Conservation (phyloP, 37 sponge, comb jelly and placozoan genomes). For the Halichondria panicea region DNA sequence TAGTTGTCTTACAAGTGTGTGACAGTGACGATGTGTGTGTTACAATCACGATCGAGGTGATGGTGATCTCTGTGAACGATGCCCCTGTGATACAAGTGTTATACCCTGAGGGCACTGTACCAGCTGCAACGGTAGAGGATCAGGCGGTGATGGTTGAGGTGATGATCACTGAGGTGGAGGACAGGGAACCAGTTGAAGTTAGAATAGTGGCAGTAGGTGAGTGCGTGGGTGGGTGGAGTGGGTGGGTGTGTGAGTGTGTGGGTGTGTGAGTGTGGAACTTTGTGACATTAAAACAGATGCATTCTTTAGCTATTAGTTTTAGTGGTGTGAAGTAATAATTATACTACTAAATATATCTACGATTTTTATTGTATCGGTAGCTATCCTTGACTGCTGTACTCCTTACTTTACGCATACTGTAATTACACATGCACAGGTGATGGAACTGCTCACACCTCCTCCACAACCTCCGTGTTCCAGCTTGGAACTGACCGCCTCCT, state of each 20-base stretch:
- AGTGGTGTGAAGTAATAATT: too few species aligned
- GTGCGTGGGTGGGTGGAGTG: too few species aligned
- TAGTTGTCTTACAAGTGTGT: constrained; percentile 52
- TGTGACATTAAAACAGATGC: too few species aligned
- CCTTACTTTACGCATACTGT: too few species aligned
- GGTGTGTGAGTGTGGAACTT: too few species aligned
- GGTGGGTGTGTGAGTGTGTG: too few species aligned
- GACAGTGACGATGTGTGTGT: constrained; percentile 57
- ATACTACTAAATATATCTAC: too few species aligned
- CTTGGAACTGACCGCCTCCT: constrained; percentile 15
- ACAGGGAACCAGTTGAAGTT: constrained; percentile 29
- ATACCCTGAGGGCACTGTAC: background rate
- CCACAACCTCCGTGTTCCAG: background rate
- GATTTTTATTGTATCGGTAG: too few species aligned
- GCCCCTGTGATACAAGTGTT: constrained; percentile 43
- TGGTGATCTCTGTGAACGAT: constrained; percentile 74
- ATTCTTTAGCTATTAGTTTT: too few species aligned
- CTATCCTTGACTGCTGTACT: too few species aligned
- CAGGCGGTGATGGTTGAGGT: constrained; percentile 42
- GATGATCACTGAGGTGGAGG: constrained; percentile 47
- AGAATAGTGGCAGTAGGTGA: constrained; percentile 13
- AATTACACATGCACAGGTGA: too few species aligned
- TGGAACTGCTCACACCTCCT: constrained; percentile 32
- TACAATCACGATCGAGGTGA: constrained; percentile 28
- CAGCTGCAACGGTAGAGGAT: constrained; percentile 51